A percentile compares a stretch with the other conserved stretches of the same genome.
Conservation (phyloP, 2,888 invertebrate species). For the Hypena proboscidalis region DNA sequence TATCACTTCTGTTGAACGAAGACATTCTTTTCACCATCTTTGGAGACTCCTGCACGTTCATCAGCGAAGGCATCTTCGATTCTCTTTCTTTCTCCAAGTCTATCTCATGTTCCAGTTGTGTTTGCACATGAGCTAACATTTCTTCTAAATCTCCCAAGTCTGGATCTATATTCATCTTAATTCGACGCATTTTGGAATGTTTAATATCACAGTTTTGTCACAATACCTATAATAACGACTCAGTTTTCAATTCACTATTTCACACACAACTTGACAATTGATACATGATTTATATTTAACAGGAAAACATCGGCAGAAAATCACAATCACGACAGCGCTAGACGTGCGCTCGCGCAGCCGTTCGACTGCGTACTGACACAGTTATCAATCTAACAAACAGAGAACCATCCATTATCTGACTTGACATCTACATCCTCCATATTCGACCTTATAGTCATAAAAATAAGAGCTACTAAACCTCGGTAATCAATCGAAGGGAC, state of each 20-base stretch:
- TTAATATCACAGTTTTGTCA: slow-evolving; percentile 37
- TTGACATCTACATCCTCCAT: too few relatives aligned
- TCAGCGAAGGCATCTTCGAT: slow-evolving; percentile 66
- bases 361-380: slow-evolving; percentile 52
- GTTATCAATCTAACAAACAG: slow-evolving; percentile 42
- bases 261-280: slow-evolving; percentile 10
- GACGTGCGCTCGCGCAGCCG: slow-evolving; percentile 52
- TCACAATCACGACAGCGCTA: neutral
- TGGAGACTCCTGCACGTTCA: slow-evolving; percentile 72
- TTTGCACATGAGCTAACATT: slow-evolving; percentile 80
- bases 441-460: slow-evolving; percentile 22
- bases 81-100: slow-evolving; percentile 74
- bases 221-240: neutral
- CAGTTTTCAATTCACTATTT: neutral
- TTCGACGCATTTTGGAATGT: slow-evolving; percentile 63
- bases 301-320: slow-evolving; percentile 5
- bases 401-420: slow-evolving; percentile 58
- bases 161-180: slow-evolving; percentile 71
- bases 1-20: slow-evolving; percentile 62
- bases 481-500: slow-evolving; percentile 29
- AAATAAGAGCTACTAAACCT: slow-evolving; percentile 27
- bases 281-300: neutral
- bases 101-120: slow-evolving; percentile 77
- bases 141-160: slow-evolving; percentile 80
- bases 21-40: slow-evolving; percentile 64